phyloP scores from a whole-genome alignment of 2,113 vertebrate genomes.

The Coregonus clupeaformis region DNA sequence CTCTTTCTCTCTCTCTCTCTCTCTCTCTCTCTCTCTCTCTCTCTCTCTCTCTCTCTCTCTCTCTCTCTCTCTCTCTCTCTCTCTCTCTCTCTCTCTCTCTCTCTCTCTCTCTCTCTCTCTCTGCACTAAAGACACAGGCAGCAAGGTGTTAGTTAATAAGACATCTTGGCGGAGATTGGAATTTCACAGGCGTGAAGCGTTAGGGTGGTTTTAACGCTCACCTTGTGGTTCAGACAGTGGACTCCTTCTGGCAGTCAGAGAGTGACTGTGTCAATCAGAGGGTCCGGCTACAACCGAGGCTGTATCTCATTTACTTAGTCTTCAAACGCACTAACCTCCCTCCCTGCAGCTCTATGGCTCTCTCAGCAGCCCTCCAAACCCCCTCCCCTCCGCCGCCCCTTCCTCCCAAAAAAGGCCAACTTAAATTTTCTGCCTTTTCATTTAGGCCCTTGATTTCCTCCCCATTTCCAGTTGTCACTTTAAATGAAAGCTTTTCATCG shows the following conservation, averaged over 20 bases:
- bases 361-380: neutral
- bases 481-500: slow-evolving; percentile 22
- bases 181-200: slow-evolving; percentile 1
- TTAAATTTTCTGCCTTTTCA: slow-evolving; percentile 25
- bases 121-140: slow-evolving; percentile 19
- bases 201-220: neutral
- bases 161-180: slow-evolving; percentile 1
- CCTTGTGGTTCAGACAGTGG: too few species aligned
- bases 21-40: too few species aligned
- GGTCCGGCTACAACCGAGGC: neutral
- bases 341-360: slow-evolving; percentile 9
- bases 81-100: too few species aligned
- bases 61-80: too few species aligned
- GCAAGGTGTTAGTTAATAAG: slow-evolving; percentile 36
- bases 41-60: too few species aligned
- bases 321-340: slow-evolving; percentile 11
- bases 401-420: neutral
- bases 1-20: too few species aligned
- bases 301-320: slow-evolving; percentile 13
- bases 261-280: too few species aligned
- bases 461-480: slow-evolving; percentile 6
- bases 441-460: slow-evolving; percentile 36
- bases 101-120: neutral
- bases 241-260: too few species aligned
- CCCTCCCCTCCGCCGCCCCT: too few species aligned